phyloP scores from a whole-genome alignment of 2,113 vertebrate genomes.

The Istiophorus platypterus region DNA sequence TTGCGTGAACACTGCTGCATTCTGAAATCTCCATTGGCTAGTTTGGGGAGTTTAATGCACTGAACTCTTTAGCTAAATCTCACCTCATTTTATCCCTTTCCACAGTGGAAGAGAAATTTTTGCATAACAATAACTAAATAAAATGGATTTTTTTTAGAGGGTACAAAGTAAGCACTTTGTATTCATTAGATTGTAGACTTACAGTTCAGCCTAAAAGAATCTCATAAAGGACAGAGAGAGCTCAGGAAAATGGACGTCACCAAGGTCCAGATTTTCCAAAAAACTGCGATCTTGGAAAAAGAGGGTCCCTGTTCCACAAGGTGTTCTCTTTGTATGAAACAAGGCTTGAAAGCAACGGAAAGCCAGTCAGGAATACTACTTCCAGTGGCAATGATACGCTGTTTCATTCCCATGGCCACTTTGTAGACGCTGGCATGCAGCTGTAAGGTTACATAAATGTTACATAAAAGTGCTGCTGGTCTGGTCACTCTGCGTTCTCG shows the following conservation, averaged over 20 bases:
- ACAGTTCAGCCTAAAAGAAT: slow-evolving; percentile 13
- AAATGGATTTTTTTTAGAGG: background rate
- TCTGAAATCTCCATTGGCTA: background rate
- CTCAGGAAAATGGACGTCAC: slow-evolving; percentile 7
- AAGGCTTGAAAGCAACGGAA: slow-evolving; percentile 13
- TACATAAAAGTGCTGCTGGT: slow-evolving; percentile 17
- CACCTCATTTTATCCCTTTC: background rate
- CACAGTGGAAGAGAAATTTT: background rate
- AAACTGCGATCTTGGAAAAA: slow-evolving; percentile 52
- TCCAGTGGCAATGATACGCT: slow-evolving; percentile 16
- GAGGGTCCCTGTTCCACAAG: slow-evolving; percentile 15
- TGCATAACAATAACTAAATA: background rate
- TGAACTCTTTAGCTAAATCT: background rate
- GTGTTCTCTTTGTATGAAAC: slow-evolving; percentile 29
- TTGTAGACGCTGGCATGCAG: slow-evolving; percentile 42
- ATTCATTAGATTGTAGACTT: background rate
- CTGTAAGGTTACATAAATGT: slow-evolving; percentile 58
- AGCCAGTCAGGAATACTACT: slow-evolving; percentile 35
- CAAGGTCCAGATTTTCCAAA: slow-evolving; percentile 45
- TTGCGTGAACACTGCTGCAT: background rate
- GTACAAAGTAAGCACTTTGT: slow-evolving; percentile 24
- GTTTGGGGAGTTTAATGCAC: background rate
- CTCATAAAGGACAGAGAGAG: slow-evolving; percentile 23
- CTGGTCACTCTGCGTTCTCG: slow-evolving; percentile 1
- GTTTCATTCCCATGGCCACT: slow-evolving; percentile 20